Conservation (phyloP, 2,113 vertebrate genomes). For the Ranitomeya variabilis region DNA sequence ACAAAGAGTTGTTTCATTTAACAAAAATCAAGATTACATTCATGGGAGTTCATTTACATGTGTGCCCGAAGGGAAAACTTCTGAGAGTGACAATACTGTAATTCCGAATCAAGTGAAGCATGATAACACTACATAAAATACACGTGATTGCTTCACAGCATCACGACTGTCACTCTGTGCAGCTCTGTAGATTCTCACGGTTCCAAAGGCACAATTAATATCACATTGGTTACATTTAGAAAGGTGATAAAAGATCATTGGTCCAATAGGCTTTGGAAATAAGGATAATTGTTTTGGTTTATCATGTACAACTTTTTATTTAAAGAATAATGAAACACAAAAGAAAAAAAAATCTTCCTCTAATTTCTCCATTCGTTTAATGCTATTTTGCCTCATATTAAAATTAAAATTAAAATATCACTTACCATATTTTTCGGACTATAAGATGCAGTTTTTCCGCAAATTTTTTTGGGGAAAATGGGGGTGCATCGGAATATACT, state of each 20-base stretch:
- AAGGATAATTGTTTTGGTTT: neutral
- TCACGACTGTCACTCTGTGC: neutral
- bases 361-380: no score
- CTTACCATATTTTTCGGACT: no score
- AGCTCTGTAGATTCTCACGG: neutral
- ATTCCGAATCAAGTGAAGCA: conserved; percentile 59
- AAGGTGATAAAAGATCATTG: neutral
- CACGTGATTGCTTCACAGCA: neutral
- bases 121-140: conserved; percentile 54
- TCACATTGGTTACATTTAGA: neutral
- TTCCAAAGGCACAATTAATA: neutral
- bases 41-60: conserved; percentile 61
- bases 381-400: no score
- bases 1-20: conserved; percentile 60
- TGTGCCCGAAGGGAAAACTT: conserved; percentile 53
- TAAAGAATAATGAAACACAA: neutral
- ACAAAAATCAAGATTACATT: conserved; percentile 59
- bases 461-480: no score
- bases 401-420: no score
- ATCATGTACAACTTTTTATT: neutral
- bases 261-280: neutral
- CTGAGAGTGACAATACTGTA: conserved; percentile 48
- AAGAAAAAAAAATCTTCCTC: no score
- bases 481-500: no score
- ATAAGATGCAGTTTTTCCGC: no score